Evolutionary conservation across 2,797 vertebrate species (phyloP).

Genomic region (Notolepis coatsorum): DNA sequence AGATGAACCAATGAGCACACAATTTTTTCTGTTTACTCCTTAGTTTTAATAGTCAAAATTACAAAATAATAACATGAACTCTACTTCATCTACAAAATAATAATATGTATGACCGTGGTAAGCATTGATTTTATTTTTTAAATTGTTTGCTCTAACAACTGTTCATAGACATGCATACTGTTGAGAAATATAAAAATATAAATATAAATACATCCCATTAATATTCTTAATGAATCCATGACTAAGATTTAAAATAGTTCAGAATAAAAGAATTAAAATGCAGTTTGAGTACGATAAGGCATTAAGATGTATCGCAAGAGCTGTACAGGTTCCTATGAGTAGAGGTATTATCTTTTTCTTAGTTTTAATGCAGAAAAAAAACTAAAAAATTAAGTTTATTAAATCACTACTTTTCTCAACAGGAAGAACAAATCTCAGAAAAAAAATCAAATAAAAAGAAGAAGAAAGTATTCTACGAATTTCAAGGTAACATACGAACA

Average conservation of each 20-base stretch:
- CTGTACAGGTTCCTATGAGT: conserved; percentile 82
- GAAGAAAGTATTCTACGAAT: conserved; percentile 64
- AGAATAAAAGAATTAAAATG: conserved; percentile 84
- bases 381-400: conserved; percentile 60
- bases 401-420: conserved; percentile 77
- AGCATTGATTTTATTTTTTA: conserved; percentile 77
- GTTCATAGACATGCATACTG: conserved; percentile 87
- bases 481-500: conserved; percentile 73
- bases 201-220: conserved; percentile 89
- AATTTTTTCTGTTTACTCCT: conserved; percentile 67
- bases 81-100: conserved; percentile 85
- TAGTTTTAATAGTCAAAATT: conserved; percentile 88
- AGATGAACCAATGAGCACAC: conserved; percentile 35
- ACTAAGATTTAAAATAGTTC: conserved; percentile 85
- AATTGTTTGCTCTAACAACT: conserved; percentile 80
- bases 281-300: conserved; percentile 86
- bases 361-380: conserved; percentile 71
- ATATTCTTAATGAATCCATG: conserved; percentile 84
- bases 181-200: conserved; percentile 91
- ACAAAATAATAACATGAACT: conserved; percentile 87
- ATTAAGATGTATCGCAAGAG: conserved; percentile 86
- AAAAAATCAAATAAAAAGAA: conserved; percentile 49
- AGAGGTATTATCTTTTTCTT: conserved; percentile 82
- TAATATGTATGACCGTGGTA: conserved; percentile 81
- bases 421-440: conserved; percentile 71